Percentiles rank a stretch among this genome's conserved stretches.
Evolutionary conservation across 2,888 invertebrate genomes (phyloP).

Genomic region (Tetragonisca angustula): DNA sequence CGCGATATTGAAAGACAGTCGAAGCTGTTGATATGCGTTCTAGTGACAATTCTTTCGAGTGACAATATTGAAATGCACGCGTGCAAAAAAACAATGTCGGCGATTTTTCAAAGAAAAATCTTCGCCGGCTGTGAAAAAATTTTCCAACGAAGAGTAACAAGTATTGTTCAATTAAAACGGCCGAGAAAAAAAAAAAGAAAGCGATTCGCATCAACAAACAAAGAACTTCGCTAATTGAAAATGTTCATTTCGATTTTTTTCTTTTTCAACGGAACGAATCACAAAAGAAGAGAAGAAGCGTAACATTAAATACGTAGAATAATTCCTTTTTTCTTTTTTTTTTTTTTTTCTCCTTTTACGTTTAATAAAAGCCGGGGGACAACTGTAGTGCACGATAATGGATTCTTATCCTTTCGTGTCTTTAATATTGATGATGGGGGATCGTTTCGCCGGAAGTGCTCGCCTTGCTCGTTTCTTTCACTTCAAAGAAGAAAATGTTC

Average conservation of each 20-base stretch:
- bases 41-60: too few relatives aligned
- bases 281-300: neutral
- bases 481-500: neutral
- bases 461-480: neutral
- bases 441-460: neutral
- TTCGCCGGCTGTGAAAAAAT: too few relatives aligned
- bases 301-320: neutral
- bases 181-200: neutral
- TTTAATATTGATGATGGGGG: slow-evolving; percentile 1
- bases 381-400: neutral
- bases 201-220: neutral
- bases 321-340: neutral
- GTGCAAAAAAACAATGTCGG: too few relatives aligned
- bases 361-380: slow-evolving; percentile 2
- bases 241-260: neutral
- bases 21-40: too few relatives aligned
- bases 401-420: neutral
- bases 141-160: neutral
- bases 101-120: too few relatives aligned
- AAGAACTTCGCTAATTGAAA: neutral
- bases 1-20: too few relatives aligned
- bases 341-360: neutral
- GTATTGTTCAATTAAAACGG: neutral
- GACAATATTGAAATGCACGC: too few relatives aligned
- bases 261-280: too few relatives aligned